These are phyloP conservation scores for Anodontia alba DNA, from an alignment of 2,888 invertebrate species.

Conservation along the genomic window DNA sequence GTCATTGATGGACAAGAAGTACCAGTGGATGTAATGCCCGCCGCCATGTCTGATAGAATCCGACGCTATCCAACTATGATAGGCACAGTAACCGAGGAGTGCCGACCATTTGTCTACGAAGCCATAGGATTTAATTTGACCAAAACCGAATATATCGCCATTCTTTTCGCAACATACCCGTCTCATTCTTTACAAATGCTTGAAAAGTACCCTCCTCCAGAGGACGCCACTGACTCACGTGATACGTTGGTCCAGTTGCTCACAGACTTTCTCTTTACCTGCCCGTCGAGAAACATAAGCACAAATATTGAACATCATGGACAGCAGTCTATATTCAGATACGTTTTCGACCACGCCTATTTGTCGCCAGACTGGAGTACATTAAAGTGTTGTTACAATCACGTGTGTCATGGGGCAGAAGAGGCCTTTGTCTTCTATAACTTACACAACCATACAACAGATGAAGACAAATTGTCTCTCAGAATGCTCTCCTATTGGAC, in stretches of 20 bases:
- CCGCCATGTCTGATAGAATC: conserved; percentile 56
- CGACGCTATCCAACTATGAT: conserved; percentile 74
- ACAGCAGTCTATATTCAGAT: conserved; percentile 54
- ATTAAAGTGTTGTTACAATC: conserved; percentile 71
- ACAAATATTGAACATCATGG: conserved; percentile 21
- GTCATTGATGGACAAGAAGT: conserved; percentile 73
- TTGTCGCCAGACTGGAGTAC: conserved; percentile 69
- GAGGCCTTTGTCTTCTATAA: conserved; percentile 73
- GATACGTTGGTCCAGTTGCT: conserved; percentile 53
- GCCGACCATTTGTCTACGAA: conserved; percentile 70
- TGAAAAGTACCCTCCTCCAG: conserved; percentile 62
- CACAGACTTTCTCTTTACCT: conserved; percentile 76
- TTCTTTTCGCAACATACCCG: conserved; percentile 33
- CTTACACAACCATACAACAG: conserved; percentile 55
- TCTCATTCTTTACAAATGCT: conserved; percentile 55
- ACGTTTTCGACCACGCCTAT: conserved; percentile 72
- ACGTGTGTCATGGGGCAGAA: conserved; percentile 78
- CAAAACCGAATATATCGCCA: conserved; percentile 37
- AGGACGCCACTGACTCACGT: conserved; percentile 53
- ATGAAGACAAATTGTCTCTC: conserved; percentile 63
- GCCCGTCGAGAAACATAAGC: conserved; percentile 64
- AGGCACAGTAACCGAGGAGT: conserved; percentile 75
- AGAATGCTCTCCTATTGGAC: conserved; percentile 74
- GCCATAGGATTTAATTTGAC: conserved; percentile 52
- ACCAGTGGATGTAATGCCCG: conserved; percentile 62